These are phyloP conservation scores for Lithosia quadra DNA, from an alignment of 2,888 invertebrate species.

Conservation along the genomic window DNA sequence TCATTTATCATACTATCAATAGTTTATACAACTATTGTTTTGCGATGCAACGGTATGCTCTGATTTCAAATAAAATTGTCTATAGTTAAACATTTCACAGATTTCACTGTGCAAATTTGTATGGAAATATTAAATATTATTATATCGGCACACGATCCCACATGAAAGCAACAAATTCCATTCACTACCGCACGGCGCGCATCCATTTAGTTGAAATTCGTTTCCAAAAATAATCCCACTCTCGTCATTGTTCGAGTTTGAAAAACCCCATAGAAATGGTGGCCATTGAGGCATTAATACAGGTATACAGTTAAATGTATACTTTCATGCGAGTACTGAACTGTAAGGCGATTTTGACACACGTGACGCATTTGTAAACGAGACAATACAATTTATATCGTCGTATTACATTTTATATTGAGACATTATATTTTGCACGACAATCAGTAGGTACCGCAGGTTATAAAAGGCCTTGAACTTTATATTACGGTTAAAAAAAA, in stretches of 20 bases:
- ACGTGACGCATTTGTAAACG: conserved; percentile 36
- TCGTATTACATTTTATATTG: conserved; percentile 32
- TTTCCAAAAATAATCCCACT: conserved; percentile 50
- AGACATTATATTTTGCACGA: conserved; percentile 36
- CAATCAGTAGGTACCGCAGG: conserved; percentile 30
- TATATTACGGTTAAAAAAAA: conserved; percentile 12
- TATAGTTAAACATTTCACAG: conserved; percentile 36
- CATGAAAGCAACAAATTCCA: conserved; percentile 47
- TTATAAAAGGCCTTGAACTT: conserved; percentile 35
- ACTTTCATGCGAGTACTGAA: conserved; percentile 36
- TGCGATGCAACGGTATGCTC: conserved; percentile 30
- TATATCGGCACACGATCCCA: conserved; percentile 37
- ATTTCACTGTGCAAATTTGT: conserved; percentile 28
- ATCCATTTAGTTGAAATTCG: conserved; percentile 35
- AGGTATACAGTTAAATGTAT: conserved; percentile 43
- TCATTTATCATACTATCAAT: conserved; percentile 27
- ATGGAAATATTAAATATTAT: conserved; percentile 43
- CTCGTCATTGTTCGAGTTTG: conserved; percentile 42
- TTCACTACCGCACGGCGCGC: conserved; percentile 33
- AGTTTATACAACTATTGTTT: conserved; percentile 36
- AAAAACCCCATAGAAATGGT: conserved; percentile 36
- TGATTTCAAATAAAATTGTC: conserved; percentile 30
- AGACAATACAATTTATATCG: conserved; percentile 29
- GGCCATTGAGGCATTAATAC: conserved; percentile 37
- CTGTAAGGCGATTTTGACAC: conserved; percentile 42